Evolutionary conservation across 2,113 vertebrate genomes (phyloP).

Genomic region (Formicarius rufipectus): DNA sequence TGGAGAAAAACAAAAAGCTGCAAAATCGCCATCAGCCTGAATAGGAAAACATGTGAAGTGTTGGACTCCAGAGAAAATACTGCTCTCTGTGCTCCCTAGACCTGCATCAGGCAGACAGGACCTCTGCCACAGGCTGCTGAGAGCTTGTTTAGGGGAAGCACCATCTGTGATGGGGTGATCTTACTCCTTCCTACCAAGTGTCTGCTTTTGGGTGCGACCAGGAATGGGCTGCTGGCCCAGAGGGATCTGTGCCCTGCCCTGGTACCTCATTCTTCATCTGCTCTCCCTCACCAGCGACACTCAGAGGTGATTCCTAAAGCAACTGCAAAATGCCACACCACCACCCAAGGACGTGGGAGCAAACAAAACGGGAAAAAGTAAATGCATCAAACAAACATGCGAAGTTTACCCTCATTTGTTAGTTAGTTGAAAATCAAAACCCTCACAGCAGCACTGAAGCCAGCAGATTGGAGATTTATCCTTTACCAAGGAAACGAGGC

Average conservation of each 20-base stretch:
- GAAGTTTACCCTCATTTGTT: neutral
- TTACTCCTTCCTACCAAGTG: too few species aligned
- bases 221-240: neutral
- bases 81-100: neutral
- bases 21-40: neutral
- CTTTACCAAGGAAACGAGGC: neutral
- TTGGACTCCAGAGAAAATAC: neutral
- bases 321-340: fast-evolving
- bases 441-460: neutral
- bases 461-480: neutral
- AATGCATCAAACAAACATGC: neutral
- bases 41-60: neutral
- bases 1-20: neutral
- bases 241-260: neutral
- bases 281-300: neutral
- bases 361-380: neutral
- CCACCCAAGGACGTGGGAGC: neutral
- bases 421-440: neutral
- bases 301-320: neutral
- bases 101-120: neutral
- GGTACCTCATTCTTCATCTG: fast-evolving
- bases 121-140: neutral
- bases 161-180: neutral
- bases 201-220: neutral
- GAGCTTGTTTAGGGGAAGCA: neutral